A percentile compares a stretch with the other conserved stretches of the same genome.
These are phyloP conservation scores for Lophius americanus DNA, from an alignment of 2,797 vertebrate genomes.

Conservation along the genomic window DNA sequence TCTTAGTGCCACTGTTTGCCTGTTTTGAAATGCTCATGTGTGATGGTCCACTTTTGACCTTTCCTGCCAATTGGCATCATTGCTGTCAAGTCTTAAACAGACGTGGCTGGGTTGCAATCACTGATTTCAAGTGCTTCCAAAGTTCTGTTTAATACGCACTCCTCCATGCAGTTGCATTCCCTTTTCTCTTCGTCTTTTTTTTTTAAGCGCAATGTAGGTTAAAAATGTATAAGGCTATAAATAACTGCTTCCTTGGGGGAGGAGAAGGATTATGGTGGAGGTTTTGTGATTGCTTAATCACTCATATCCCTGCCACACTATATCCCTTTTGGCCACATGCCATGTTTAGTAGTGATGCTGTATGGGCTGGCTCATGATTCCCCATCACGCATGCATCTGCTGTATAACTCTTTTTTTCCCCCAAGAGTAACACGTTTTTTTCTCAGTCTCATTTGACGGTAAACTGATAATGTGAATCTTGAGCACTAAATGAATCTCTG, in stretches of 20 bases:
- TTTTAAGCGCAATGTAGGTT: constrained; percentile 68
- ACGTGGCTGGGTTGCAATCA: constrained; percentile 56
- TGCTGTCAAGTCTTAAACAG: constrained; percentile 37
- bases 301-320: constrained; percentile 55
- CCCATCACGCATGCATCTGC: not conserved
- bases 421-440: not conserved
- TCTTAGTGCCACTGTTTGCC: constrained; percentile 16
- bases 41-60: constrained; percentile 40
- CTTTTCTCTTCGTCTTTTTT: constrained; percentile 51
- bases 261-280: constrained; percentile 64
- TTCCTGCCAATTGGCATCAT: constrained; percentile 44
- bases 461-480: not conserved
- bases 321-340: constrained; percentile 58
- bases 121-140: constrained; percentile 45
- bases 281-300: constrained; percentile 67
- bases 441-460: not conserved
- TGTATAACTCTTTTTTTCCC: no score
- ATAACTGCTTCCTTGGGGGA: constrained; percentile 64
- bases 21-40: constrained; percentile 41
- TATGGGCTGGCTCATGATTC: constrained; percentile 3
- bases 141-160: constrained; percentile 27
- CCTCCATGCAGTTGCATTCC: constrained; percentile 45
- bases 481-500: not conserved
- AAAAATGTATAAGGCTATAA: constrained; percentile 77
- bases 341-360: constrained; percentile 52